phyloP scores from a whole-genome alignment of 2,888 invertebrate species.

The Callimorpha dominula region DNA sequence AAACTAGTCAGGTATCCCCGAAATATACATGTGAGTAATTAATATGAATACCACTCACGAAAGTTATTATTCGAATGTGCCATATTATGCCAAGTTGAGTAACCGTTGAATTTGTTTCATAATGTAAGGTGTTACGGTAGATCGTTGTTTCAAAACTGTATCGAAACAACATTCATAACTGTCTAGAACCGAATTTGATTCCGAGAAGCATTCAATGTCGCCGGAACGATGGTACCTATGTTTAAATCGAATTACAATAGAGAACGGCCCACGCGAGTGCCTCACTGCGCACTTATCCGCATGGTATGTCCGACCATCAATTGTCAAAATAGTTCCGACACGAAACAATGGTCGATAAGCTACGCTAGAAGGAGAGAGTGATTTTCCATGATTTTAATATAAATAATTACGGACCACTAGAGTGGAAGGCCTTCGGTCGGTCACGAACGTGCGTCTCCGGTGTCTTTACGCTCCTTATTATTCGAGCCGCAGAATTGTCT shows the following conservation, averaged over 20 bases:
- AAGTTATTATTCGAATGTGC: too few species aligned
- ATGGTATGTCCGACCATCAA: conserved; percentile 59
- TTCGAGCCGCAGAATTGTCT: conserved; percentile 57
- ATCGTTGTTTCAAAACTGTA: conserved; percentile 75
- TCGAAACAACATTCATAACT: conserved; percentile 67
- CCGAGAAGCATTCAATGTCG: conserved; percentile 78
- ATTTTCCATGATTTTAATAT: conserved; percentile 76
- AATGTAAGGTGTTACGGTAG: conserved; percentile 56
- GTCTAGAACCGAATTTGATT: conserved; percentile 70
- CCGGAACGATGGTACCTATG: conserved; percentile 68
- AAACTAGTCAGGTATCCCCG: too few species aligned
- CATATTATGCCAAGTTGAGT: conserved; percentile 47
- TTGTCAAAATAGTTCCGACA: conserved; percentile 70
- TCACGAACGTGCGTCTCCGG: conserved; percentile 71
- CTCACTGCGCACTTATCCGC: conserved; percentile 59
- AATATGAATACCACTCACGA: too few species aligned
- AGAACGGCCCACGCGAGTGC: conserved; percentile 70
- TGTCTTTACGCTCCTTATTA: conserved; percentile 58
- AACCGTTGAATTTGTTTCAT: conserved; percentile 59
- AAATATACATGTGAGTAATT: too few species aligned
- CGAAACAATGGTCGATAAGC: conserved; percentile 70
- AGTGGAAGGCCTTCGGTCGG: conserved; percentile 70
- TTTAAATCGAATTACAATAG: conserved; percentile 76
- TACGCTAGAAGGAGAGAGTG: conserved; percentile 65
- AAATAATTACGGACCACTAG: conserved; percentile 72